These are phyloP conservation scores for Cyprinella venusta DNA, from an alignment of 2,797 vertebrate genomes.

Conservation along the genomic window DNA sequence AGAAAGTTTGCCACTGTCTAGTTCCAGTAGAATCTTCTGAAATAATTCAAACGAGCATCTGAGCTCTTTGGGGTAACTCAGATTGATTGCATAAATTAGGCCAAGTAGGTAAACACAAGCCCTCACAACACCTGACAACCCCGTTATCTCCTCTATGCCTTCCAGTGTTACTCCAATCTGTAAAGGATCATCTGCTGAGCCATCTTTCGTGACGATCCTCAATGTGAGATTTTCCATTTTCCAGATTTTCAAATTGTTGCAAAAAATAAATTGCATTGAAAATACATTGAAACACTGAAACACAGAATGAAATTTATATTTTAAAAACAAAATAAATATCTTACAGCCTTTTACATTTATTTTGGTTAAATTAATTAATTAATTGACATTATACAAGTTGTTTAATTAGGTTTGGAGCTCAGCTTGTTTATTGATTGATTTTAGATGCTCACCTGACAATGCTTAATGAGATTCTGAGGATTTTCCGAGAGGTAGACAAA, in stretches of 20 bases:
- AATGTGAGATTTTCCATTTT: too few species aligned
- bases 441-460: not conserved
- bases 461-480: not conserved
- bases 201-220: not conserved
- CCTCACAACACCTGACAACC: not conserved
- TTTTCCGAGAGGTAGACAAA: not conserved
- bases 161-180: not conserved
- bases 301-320: too few species aligned
- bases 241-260: too few species aligned
- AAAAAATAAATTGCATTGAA: too few species aligned
- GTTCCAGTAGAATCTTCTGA: not conserved
- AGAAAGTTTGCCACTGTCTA: constrained; percentile 5
- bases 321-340: too few species aligned
- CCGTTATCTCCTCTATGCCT: not conserved
- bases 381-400: too few species aligned
- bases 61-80: constrained; percentile 21
- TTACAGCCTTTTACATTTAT: too few species aligned
- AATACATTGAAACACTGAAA: too few species aligned
- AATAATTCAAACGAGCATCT: not conserved
- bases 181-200: not conserved
- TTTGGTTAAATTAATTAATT: too few species aligned
- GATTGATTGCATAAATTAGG: constrained; percentile 15
- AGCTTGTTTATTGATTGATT: not conserved
- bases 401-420: not conserved
- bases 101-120: not conserved